phyloP scores from a whole-genome alignment of 2,888 invertebrate genomes.

The Tetrapedia diversipes region DNA sequence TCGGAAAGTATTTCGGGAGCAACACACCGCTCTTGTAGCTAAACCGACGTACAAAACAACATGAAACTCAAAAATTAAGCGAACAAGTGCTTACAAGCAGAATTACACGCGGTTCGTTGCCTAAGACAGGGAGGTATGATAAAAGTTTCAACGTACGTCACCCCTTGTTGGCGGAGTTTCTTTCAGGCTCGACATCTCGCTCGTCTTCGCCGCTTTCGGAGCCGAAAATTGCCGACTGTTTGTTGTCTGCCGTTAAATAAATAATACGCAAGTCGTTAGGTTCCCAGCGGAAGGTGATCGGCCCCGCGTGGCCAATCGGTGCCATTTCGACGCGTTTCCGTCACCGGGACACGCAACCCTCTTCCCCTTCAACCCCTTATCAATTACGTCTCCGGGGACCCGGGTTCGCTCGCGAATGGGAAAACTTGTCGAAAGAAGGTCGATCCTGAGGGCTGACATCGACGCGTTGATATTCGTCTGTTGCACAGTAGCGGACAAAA shows the following conservation, averaged over 20 bases:
- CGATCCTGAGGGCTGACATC: constrained; percentile 10
- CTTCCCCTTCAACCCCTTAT: constrained; percentile 12
- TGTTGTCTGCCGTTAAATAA: constrained; percentile 64
- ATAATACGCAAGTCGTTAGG: constrained; percentile 61
- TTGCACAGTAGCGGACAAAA: too few relatives aligned
- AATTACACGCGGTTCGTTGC: constrained; percentile 11
- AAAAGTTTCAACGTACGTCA: constrained; percentile 58
- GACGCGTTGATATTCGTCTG: constrained; percentile 10
- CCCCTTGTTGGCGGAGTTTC: constrained; percentile 48
- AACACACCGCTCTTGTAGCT: too few relatives aligned
- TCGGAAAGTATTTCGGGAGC: too few relatives aligned
- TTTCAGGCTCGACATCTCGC: constrained; percentile 10
- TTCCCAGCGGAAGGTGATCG: constrained; percentile 45
- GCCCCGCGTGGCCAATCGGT: constrained; percentile 60
- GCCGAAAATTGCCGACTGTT: constrained; percentile 56
- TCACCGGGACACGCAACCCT: constrained; percentile 44
- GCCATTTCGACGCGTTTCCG: constrained; percentile 49
- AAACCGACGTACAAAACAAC: too few relatives aligned
- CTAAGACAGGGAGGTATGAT: constrained; percentile 33
- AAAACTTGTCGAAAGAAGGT: constrained; percentile 37
- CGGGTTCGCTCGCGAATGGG: constrained; percentile 21
- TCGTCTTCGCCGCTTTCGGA: constrained; percentile 31
- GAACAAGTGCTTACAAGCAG: too few relatives aligned
- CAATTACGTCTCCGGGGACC: constrained; percentile 35
- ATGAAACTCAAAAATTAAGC: too few relatives aligned